Evolutionary conservation across 2,797 vertebrate genomes (phyloP), one percentile per base, ranked within the genome.

Genomic region (Protonibea diacanthus): DNA sequence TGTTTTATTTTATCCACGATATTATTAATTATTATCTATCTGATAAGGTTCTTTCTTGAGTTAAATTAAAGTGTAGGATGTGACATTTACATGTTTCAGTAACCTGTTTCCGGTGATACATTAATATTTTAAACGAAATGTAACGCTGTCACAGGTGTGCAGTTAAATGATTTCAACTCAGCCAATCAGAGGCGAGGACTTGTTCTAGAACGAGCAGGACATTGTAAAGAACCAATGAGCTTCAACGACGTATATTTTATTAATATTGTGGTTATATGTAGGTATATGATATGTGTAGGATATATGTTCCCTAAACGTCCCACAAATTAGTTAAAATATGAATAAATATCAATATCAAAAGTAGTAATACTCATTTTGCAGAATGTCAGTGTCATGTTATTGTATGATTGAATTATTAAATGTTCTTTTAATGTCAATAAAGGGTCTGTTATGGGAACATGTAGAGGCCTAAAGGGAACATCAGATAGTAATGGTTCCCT

Each of bases 1-100:
- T 85, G 87, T 74, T 76, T 72, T 6, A 45, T 38, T 44, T 13
- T 38, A 9, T 40, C 44, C 44, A 15, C 21, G 0, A 40, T 20
- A 11, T 48, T 42, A 2, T 3, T 17, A 0, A 7, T 20, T 63
- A 5, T n/a, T 23, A 1, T 14, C 11, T 42, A 51, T 5, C 1
- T 59, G 11, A 1, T 25, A 0, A 18, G 10, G 17, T 6, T 10
- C 13, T 44, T 38, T n/a, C 15, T 47, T 7, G 1, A 5, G 3
- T 48, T 12, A 15, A 17, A 10, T 42, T 10, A 21, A 25, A 63
- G 14, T 65, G 5, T 0, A 21, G 1, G 3, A 7, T 13, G 3
- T 33, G 3, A 18, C 18, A 56, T 20, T 17, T 56, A 14, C 10
- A 55, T 5, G 9, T 18, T 33, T 0, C 6, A 52, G 8, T 9